phyloP scores from a whole-genome alignment of 2,113 vertebrate species.

The Nycticorax nycticorax region DNA sequence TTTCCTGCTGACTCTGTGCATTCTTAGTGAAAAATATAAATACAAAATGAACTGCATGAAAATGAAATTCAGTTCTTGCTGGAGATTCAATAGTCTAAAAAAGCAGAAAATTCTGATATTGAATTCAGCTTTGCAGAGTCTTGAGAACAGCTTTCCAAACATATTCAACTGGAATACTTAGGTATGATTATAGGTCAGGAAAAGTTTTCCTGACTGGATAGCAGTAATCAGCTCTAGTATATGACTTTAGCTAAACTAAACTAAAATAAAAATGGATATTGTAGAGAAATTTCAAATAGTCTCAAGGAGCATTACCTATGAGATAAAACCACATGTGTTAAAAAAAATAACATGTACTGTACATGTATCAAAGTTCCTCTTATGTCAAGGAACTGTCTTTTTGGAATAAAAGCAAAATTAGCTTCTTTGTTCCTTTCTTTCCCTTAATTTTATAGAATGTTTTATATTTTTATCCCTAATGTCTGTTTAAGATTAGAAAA shows the following conservation, averaged over 20 bases:
- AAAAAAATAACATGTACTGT: neutral
- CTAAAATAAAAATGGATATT: neutral
- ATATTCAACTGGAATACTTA: neutral
- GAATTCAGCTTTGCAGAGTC: neutral
- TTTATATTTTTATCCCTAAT: neutral
- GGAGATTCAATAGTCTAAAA: neutral
- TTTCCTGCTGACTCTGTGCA: neutral
- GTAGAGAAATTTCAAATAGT: neutral
- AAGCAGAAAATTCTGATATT: neutral
- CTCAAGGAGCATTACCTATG: neutral
- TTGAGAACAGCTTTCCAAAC: neutral
- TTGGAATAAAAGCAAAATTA: neutral
- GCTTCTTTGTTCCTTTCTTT: neutral
- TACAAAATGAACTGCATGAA: neutral
- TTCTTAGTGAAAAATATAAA: neutral
- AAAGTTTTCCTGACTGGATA: neutral
- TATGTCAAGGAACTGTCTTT: neutral
- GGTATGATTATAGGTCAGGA: neutral
- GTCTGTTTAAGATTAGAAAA: neutral
- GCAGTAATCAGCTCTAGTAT: neutral
- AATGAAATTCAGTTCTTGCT: neutral
- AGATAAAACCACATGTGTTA: neutral
- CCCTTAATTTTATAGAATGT: neutral
- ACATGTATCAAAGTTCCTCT: neutral
- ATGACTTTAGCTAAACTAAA: neutral